Percentiles rank a stretch among this genome's conserved stretches.
phyloP scores from a whole-genome alignment of 2,113 vertebrate genomes.

The Plecturocebus donacophilus region DNA sequence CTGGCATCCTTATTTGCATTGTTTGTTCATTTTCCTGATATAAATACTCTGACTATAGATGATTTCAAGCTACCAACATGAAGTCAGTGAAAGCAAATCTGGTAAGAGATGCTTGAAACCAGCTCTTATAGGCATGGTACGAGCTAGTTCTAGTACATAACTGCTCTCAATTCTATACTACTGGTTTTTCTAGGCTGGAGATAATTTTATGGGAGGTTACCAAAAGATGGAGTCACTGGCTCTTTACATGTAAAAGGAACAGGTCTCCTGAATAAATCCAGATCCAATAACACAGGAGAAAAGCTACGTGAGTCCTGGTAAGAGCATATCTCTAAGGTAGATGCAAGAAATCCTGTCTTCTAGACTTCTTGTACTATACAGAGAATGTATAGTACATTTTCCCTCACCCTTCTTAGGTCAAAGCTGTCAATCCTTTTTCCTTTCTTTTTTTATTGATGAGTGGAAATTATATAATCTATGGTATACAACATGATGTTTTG shows the following conservation, averaged over 20 bases:
- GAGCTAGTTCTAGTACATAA: neutral
- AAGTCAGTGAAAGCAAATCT: neutral
- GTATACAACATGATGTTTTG: neutral
- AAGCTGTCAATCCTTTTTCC: neutral
- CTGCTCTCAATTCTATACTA: neutral
- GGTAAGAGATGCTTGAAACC: neutral
- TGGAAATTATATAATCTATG: neutral
- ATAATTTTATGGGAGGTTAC: neutral
- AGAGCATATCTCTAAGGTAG: neutral
- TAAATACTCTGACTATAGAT: rapidly evolving
- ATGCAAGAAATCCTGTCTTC: neutral
- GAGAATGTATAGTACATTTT: neutral
- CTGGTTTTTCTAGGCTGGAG: neutral
- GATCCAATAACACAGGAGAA: neutral
- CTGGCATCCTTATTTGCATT: neutral
- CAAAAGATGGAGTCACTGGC: neutral
- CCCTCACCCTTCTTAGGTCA: rapidly evolving
- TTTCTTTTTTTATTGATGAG: neutral
- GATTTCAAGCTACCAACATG: neutral
- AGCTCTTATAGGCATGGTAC: neutral
- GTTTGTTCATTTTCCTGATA: neutral
- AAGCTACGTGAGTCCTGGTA: neutral
- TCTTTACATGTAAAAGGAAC: neutral
- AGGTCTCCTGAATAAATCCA: neutral
- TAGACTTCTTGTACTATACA: neutral